These are phyloP conservation scores for Bellardia bayeri DNA, from an alignment of 2,888 invertebrate species.

Conservation along the genomic window DNA sequence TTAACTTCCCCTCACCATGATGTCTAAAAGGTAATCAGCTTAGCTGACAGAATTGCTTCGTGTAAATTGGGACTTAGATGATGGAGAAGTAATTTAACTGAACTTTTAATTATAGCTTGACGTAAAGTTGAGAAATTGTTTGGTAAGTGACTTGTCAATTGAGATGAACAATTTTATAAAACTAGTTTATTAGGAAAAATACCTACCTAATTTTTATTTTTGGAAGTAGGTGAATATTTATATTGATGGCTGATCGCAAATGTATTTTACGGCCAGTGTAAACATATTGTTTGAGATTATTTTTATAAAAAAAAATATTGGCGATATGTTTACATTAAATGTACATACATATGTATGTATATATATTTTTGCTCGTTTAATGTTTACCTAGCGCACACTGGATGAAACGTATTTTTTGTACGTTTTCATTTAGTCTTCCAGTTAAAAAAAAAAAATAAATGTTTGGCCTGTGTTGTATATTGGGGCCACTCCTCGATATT, in stretches of 20 bases:
- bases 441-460: constrained; percentile 33
- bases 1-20: too few relatives aligned
- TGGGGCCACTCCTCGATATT: constrained; percentile 72
- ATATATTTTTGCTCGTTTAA: constrained; percentile 45
- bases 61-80: too few relatives aligned
- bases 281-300: constrained; percentile 57
- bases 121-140: too few relatives aligned
- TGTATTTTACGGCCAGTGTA: constrained; percentile 45
- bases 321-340: constrained; percentile 39
- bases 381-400: constrained; percentile 63
- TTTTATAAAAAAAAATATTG: constrained; percentile 54
- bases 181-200: neutral
- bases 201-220: neutral
- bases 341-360: neutral
- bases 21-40: too few relatives aligned
- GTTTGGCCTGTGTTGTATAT: constrained; percentile 69
- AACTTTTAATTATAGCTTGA: too few relatives aligned
- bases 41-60: too few relatives aligned
- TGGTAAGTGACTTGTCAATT: too few relatives aligned
- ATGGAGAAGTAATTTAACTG: too few relatives aligned
- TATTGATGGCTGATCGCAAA: neutral
- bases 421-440: constrained; percentile 44
- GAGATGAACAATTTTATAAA: too few relatives aligned
- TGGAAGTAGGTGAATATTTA: constrained; percentile 4
- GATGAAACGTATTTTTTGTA: constrained; percentile 9